Evolutionary conservation across 2,888 invertebrate genomes (phyloP).

Genomic region (Tanypteryx hageni): DNA sequence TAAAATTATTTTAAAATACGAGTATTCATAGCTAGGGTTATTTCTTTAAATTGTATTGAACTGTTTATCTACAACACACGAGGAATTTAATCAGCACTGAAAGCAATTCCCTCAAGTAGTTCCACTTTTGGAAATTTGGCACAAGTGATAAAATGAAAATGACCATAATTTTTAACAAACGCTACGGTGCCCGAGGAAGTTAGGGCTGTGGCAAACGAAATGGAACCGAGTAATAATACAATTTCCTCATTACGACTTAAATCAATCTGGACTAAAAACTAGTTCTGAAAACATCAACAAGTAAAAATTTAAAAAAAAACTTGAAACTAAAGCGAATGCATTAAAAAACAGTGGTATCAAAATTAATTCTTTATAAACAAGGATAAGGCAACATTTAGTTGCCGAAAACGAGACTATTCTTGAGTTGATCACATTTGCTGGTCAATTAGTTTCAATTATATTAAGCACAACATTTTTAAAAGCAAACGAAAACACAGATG

Average conservation of each 20-base stretch:
- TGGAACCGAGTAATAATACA: not conserved
- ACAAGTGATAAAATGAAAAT: not conserved
- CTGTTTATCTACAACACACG: not conserved
- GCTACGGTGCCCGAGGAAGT: not conserved
- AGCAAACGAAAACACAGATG: no score
- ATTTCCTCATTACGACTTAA: not conserved
- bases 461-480: no score
- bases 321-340: not conserved
- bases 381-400: not conserved
- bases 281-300: not conserved
- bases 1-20: not conserved
- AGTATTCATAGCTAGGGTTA: not conserved
- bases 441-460: no score
- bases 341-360: not conserved
- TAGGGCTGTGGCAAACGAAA: not conserved
- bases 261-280: not conserved
- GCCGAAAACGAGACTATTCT: no score
- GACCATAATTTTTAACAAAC: not conserved
- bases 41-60: not conserved
- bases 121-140: no score
- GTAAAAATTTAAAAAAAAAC: no score
- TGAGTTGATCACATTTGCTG: no score
- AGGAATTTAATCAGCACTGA: no score
- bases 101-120: no score
- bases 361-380: not conserved